Evolutionary conservation across 2,888 invertebrate genomes (phyloP), one percentile per base, ranked within the genome.

Genomic region (Cancer borealis): DNA sequence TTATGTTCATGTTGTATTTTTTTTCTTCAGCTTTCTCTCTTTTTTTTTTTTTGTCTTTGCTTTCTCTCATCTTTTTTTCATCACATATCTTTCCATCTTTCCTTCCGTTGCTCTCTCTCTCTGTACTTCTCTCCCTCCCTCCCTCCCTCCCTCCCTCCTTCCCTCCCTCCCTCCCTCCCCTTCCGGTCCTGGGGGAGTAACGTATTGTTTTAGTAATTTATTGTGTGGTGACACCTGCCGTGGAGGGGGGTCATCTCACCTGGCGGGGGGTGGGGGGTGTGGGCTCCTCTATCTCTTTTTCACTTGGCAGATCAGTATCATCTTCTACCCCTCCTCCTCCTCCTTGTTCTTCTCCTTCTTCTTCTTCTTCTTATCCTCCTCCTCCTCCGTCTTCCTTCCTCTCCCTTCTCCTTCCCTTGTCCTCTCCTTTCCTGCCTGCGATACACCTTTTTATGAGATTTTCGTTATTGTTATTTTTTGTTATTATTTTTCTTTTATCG

Each of bases 161-260:
- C 26, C 26, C 12, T 26, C 26, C 79, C 26, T 12, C 26, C 79
- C 5, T 30, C 12, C 79, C 26, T 12, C 6, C 26, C 5, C 17
- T 26, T 26, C 26, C 26, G 6, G 79, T 2, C 12, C 30, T 12
- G 3, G 79, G 10, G 79, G 79, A 21, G 30, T 30, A 26, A 79
- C 26, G 26, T 26, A 8, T 79, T 26, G 21, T 79, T 30, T 79
- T 79, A 12, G 79, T 79, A 79, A 79, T 79, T 79, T 79, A 79
- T 79, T 79, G 79, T 79, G 30, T 79, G 79, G 79, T 79, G 79
- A 79, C 79, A 79, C 30, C 79, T 79, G 79, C 5, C 6, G 12
- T 30, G 79, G 30, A 30, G 30, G 79, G 79, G 30, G 26, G 21
- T 79, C 30, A 79, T 21, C 79, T 26, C 26, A 79, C 79, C 79